These are phyloP conservation scores for Glyphotaelius pellucidus DNA, from an alignment of 2,888 invertebrate species.

Conservation along the genomic window DNA sequence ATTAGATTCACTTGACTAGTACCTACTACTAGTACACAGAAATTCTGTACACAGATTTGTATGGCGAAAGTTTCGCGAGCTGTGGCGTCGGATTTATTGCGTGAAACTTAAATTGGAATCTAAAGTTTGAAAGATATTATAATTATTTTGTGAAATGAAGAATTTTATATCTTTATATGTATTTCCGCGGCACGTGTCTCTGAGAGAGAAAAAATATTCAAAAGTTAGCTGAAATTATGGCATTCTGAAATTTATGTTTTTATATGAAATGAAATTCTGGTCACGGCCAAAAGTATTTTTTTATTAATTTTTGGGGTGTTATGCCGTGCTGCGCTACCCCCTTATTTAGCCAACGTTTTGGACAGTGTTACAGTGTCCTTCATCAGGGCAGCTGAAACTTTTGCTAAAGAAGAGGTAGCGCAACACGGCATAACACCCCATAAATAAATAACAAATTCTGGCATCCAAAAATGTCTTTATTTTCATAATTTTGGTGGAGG, in stretches of 20 bases:
- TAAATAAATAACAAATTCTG: no score
- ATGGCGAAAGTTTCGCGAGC: background rate
- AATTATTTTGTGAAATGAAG: background rate
- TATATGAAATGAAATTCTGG: no score
- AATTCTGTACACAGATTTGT: conserved; percentile 4
- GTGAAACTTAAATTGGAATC: background rate
- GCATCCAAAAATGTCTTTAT: no score
- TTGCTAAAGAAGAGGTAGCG: no score
- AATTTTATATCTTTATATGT: background rate
- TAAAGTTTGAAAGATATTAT: background rate
- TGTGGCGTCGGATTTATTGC: background rate
- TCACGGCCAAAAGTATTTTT: no score
- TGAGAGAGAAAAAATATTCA: background rate
- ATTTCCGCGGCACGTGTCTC: background rate
- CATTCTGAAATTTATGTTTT: background rate
- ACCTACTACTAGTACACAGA: background rate
- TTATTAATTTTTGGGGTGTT: no score
- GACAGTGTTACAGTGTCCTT: no score
- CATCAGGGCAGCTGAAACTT: no score
- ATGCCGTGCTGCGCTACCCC: no score
- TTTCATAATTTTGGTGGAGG: no score
- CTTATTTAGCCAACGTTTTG: no score
- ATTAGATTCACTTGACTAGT: conserved; percentile 4
- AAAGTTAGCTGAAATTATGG: background rate
- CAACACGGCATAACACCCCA: no score